A percentile compares a stretch with the other conserved stretches of the same genome.
Evolutionary conservation across 2,113 vertebrate genomes (phyloP).

Genomic region (Polypterus bichir): DNA sequence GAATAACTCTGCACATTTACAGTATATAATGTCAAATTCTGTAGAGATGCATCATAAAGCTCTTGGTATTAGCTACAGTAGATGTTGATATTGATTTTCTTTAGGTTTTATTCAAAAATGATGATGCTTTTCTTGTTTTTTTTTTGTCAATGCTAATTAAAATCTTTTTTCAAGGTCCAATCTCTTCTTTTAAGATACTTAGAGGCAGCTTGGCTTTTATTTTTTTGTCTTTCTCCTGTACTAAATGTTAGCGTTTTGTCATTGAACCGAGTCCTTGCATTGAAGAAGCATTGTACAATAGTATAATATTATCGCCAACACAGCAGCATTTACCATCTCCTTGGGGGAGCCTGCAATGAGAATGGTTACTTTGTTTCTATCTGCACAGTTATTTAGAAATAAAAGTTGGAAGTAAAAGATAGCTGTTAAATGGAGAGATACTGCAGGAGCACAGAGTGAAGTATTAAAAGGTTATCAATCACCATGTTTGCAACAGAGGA

Average conservation of each 20-base stretch:
- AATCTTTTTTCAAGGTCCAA: too few relatives aligned
- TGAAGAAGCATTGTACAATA: conserved; percentile 12
- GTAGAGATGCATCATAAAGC: too few relatives aligned
- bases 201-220: too few relatives aligned
- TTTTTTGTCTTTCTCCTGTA: too few relatives aligned
- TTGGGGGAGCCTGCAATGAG: conserved; percentile 6
- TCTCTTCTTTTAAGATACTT: too few relatives aligned
- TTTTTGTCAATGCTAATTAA: too few relatives aligned
- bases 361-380: conserved; percentile 16
- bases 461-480: conserved; percentile 15
- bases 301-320: conserved; percentile 14
- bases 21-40: too few relatives aligned
- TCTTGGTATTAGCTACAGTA: too few relatives aligned
- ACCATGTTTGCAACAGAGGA: conserved; percentile 9
- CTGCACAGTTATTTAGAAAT: conserved; percentile 7
- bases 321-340: conserved; percentile 20
- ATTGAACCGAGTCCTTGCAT: conserved; percentile 13
- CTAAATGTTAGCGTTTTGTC: conserved; percentile 2
- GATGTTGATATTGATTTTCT: too few relatives aligned
- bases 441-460: neutral
- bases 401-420: conserved; percentile 14
- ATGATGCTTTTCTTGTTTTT: too few relatives aligned
- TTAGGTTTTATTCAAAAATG: too few relatives aligned
- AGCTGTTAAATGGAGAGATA: conserved; percentile 8
- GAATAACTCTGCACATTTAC: too few relatives aligned